Conservation (phyloP, 2,888 invertebrate species). For the Plusia festucae region DNA sequence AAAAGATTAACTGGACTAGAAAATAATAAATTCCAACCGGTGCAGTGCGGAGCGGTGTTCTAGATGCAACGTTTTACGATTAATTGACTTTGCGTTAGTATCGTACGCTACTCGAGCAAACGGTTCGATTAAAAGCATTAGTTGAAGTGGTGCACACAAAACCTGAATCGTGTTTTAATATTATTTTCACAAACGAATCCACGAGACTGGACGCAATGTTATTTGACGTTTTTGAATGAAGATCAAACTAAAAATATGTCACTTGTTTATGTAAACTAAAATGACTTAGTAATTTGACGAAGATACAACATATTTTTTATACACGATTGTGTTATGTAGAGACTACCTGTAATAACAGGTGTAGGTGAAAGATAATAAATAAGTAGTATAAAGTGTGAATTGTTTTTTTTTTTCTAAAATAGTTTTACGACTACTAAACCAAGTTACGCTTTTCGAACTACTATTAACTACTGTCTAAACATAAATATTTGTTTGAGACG, state of each 20-base stretch:
- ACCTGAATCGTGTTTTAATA: constrained; percentile 20
- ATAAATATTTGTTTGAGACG: not conserved
- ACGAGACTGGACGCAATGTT: constrained; percentile 8
- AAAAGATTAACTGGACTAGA: not conserved
- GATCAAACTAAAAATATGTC: not conserved
- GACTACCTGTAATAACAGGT: too few relatives aligned
- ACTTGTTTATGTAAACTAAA: not conserved
- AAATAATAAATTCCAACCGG: constrained; percentile 18
- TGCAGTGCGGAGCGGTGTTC: constrained; percentile 5
- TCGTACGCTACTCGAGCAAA: constrained; percentile 24
- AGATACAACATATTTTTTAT: too few relatives aligned
- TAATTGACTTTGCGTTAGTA: constrained; percentile 33
- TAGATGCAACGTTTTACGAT: constrained; percentile 32
- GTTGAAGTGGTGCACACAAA: constrained; percentile 16
- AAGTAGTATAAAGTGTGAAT: too few relatives aligned
- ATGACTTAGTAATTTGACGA: too few relatives aligned
- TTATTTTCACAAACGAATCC: constrained; percentile 11
- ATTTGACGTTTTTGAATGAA: constrained; percentile 7
- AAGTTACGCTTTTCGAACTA: not conserved
- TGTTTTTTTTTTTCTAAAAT: too few relatives aligned
- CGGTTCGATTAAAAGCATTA: constrained; percentile 34
- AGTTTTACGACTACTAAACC: not conserved
- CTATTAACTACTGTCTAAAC: not conserved
- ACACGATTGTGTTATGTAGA: too few relatives aligned
- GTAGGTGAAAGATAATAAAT: too few relatives aligned